These are phyloP conservation scores for Ceyx melanurus DNA, from an alignment of 2,113 vertebrate genomes.

Conservation along the genomic window DNA sequence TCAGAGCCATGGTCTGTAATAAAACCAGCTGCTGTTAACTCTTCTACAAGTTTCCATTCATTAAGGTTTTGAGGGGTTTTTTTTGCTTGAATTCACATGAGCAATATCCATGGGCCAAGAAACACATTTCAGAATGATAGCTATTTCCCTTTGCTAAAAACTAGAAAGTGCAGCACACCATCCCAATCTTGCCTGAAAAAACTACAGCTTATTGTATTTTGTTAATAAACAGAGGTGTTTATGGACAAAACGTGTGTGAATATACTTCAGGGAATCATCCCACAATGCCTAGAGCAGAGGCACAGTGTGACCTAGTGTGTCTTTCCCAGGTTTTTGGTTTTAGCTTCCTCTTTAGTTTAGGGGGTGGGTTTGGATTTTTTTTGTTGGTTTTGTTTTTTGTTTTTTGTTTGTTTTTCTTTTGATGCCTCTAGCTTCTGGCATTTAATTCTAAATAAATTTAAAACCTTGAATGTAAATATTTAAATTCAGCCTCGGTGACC, in stretches of 20 bases:
- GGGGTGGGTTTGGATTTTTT: background rate
- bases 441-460: background rate
- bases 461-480: background rate
- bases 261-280: background rate
- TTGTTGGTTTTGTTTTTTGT: background rate
- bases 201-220: constrained; percentile 19
- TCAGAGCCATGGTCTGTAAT: constrained; percentile 20
- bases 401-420: background rate
- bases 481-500: background rate
- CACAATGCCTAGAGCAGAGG: background rate
- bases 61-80: background rate
- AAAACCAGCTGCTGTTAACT: constrained; percentile 52
- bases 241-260: constrained; percentile 52
- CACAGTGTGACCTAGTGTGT: background rate
- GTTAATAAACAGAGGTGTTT: constrained; percentile 66
- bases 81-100: constrained; percentile 36
- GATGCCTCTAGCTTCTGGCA: background rate
- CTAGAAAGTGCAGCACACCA: background rate
- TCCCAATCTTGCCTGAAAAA: background rate
- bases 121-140: constrained; percentile 48
- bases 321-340: background rate
- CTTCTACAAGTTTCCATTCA: constrained; percentile 60
- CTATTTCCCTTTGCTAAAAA: constrained; percentile 34
- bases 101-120: constrained; percentile 12
- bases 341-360: background rate